Evolutionary conservation across 2,113 vertebrate species (phyloP).

Genomic region (Hemiscyllium ocellatum): DNA sequence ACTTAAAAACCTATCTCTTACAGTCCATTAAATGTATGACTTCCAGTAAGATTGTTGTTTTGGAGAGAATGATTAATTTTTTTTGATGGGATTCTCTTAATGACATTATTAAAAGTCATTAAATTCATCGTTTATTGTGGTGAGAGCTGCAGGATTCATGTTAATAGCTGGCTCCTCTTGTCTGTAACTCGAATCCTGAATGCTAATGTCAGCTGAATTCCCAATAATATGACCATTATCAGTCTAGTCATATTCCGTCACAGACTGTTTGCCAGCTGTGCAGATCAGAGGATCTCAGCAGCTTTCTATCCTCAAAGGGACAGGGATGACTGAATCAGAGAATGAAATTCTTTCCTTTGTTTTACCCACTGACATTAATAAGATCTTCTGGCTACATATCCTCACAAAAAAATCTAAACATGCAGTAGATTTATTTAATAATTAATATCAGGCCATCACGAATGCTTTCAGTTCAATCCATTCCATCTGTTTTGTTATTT

Average conservation of each 20-base stretch:
- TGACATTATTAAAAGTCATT: constrained; percentile 33
- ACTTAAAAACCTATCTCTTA: constrained; percentile 9
- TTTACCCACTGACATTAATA: not conserved
- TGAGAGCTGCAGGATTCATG: constrained; percentile 18
- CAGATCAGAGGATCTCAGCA: constrained; percentile 6
- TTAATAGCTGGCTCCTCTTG: constrained; percentile 6
- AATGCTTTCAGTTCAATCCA: not conserved
- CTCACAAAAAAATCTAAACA: not conserved
- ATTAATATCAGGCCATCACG: not conserved
- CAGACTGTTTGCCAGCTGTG: not conserved
- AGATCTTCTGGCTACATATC: not conserved
- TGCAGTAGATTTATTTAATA: constrained; percentile 9
- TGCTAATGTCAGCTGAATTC: constrained; percentile 21
- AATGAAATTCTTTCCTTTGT: not conserved
- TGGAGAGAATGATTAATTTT: constrained; percentile 22
- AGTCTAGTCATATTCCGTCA: constrained; percentile 29
- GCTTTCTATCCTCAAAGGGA: not conserved
- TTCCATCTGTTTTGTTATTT: not conserved
- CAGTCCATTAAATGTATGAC: constrained; percentile 3
- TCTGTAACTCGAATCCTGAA: constrained; percentile 2
- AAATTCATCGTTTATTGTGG: constrained; percentile 16
- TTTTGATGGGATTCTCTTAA: constrained; percentile 19
- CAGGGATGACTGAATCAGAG: not conserved
- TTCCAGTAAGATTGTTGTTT: not conserved
- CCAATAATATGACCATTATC: constrained; percentile 15